Evolutionary conservation across 2,888 invertebrate genomes (phyloP), one percentile per base, ranked within the genome.

Genomic region (Pyrrhia umbra): DNA sequence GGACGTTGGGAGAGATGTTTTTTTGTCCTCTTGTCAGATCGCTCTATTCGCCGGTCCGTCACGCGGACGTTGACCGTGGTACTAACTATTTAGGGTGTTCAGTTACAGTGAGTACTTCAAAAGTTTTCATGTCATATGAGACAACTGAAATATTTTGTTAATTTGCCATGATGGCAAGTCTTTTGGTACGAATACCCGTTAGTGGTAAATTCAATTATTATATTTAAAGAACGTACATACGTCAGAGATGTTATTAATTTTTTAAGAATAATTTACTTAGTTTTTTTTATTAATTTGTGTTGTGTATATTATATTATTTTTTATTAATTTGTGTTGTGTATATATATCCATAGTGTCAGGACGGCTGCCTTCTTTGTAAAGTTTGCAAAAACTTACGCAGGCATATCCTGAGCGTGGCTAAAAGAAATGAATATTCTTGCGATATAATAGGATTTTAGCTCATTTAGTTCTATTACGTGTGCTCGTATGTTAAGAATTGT

Each of bases 31-130:
- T 91, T 90, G 90, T 90, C 88, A 88, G 90, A 92, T 90, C 90
- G 85, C 85, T 88, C 82, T 87, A 88, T 87, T 87, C 86, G 85
- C 79, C 89, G 81, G 88, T 85, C 88, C 88, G 88, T 86, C 89
- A 85, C 86, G 87, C 83, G 94, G 92, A 88, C 95, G 80, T 93
- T 94, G 94, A 95, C 94, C 94, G 90, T 90, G 86, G 80, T 80
- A 86, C 82, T 84, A 45, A 87, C 87, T 93, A 90, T 91, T 92
- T 88, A 85, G 87, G 89, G 87, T 89, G 86, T 87, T 89, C 82
- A 78, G 82, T 87, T 88, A 86, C 85, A 82, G 84, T 84, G 79
- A 80, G 56, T 68, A 72, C 59, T 57, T 49, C 47, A n/a, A 59
- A 49, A 69, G 13, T 42, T 43, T 54, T 55, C 39, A 47, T n/a